phyloP scores from a whole-genome alignment of 2,888 invertebrate species.

The Heliconius erato region DNA sequence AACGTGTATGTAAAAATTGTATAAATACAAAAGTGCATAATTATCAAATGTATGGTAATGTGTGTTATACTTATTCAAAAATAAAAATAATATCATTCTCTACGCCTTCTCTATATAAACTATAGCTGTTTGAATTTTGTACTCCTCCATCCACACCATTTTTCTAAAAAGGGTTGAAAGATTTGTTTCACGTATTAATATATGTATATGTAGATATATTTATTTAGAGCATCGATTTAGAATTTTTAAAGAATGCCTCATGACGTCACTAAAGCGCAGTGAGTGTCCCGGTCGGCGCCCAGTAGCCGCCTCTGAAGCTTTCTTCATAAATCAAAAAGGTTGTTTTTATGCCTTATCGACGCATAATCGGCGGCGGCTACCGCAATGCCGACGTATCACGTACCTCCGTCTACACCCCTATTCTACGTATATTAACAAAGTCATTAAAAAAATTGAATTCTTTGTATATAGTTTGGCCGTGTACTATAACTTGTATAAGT shows the following conservation, averaged over 20 bases:
- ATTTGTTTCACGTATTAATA: too few relatives aligned
- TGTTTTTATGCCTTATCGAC: slow-evolving; percentile 83
- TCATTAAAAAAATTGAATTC: slow-evolving; percentile 55
- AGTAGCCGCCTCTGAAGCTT: slow-evolving; percentile 79
- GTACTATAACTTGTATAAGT: background rate
- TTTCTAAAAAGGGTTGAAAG: too few relatives aligned
- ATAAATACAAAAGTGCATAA: too few relatives aligned
- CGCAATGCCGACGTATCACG: slow-evolving; percentile 61
- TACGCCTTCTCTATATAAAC: too few relatives aligned
- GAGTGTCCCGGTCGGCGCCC: slow-evolving; percentile 71
- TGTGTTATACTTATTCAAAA: too few relatives aligned
- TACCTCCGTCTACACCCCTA: slow-evolving; percentile 48
- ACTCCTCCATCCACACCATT: too few relatives aligned
- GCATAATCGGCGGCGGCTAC: slow-evolving; percentile 83
- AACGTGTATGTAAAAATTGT: too few relatives aligned
- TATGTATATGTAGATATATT: too few relatives aligned
- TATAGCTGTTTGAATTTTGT: too few relatives aligned
- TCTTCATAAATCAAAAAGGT: slow-evolving; percentile 85
- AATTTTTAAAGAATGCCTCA: slow-evolving; percentile 36
- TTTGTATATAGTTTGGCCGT: background rate
- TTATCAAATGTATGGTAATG: too few relatives aligned
- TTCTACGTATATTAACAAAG: slow-evolving; percentile 65
- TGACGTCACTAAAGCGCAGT: slow-evolving; percentile 66
- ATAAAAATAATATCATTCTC: too few relatives aligned
- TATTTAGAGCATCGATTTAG: background rate